A percentile compares a stretch with the other conserved stretches of the same genome.
Evolutionary conservation across 2,888 invertebrate genomes (phyloP).

Genomic region (Hemithea aestivaria): DNA sequence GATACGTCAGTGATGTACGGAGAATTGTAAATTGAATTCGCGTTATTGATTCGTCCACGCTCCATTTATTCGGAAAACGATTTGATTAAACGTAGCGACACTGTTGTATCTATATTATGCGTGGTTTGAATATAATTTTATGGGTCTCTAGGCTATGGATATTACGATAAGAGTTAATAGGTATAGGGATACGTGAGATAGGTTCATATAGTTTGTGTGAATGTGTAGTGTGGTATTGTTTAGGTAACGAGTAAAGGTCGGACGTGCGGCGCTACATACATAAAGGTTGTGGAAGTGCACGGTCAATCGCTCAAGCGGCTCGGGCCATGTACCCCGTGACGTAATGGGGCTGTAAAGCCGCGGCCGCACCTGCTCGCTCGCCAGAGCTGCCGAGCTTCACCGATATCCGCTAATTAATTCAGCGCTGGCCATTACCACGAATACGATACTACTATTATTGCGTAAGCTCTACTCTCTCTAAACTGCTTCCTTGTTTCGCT

Average conservation of each 20-base stretch:
- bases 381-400: constrained; percentile 36
- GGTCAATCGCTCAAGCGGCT: constrained; percentile 57
- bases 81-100: constrained; percentile 63
- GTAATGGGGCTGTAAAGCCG: constrained; percentile 64
- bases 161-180: too few species aligned
- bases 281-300: constrained; percentile 37
- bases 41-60: constrained; percentile 69
- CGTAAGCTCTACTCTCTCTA: constrained; percentile 32
- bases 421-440: constrained; percentile 54
- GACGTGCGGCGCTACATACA: constrained; percentile 20
- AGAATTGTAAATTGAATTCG: constrained; percentile 75
- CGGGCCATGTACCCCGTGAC: constrained; percentile 46
- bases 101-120: constrained; percentile 53
- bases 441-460: constrained; percentile 56
- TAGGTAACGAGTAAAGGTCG: constrained; percentile 25
- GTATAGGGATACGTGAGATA: constrained; percentile 30
- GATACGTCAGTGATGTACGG: constrained; percentile 75
- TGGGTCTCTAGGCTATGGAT: constrained; percentile 29
- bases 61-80: constrained; percentile 68
- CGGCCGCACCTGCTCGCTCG: constrained; percentile 55
- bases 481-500: constrained; percentile 44
- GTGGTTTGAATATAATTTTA: constrained; percentile 50
- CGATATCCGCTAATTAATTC: constrained; percentile 67
- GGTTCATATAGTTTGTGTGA: constrained; percentile 28
- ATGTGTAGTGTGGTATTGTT: constrained; percentile 32